Evolutionary conservation across 2,797 vertebrate species (phyloP).

Genomic region (Phrynocephalus guinanensis): DNA sequence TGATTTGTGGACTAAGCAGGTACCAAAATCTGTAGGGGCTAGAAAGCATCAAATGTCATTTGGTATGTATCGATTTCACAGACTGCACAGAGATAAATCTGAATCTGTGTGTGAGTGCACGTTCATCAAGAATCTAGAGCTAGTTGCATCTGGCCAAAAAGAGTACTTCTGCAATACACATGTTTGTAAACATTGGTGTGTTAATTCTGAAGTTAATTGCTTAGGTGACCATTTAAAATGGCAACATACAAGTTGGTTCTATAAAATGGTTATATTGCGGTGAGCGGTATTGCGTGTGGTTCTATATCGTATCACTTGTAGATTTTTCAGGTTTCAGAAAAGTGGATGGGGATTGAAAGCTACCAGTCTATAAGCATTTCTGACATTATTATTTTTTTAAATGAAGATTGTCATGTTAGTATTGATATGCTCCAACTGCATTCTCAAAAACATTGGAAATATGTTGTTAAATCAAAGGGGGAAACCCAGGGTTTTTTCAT

Average conservation of each 20-base stretch:
- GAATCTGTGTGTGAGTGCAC: neutral
- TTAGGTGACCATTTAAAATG: no score
- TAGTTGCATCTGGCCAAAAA: neutral
- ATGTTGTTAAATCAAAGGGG: neutral
- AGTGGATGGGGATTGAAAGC: no score
- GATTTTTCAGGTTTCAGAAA: no score
- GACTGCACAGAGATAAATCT: neutral
- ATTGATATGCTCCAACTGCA: neutral
- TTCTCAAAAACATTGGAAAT: neutral
- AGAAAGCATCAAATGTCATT: neutral
- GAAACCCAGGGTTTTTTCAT: neutral
- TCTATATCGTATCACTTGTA: no score
- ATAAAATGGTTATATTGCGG: no score
- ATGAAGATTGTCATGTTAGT: neutral
- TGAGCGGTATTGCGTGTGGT: no score
- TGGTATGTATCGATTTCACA: neutral
- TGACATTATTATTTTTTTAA: neutral
- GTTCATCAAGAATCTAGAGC: neutral
- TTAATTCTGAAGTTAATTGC: no score
- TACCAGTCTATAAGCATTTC: no score
- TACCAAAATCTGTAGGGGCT: neutral
- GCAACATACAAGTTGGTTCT: no score
- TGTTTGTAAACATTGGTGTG: neutral
- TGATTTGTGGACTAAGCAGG: neutral
- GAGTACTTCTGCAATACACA: neutral